Percentiles rank a stretch among this genome's conserved stretches.
Evolutionary conservation across 2,797 vertebrate genomes (phyloP).

Genomic region (Triplophysa bombifrons): DNA sequence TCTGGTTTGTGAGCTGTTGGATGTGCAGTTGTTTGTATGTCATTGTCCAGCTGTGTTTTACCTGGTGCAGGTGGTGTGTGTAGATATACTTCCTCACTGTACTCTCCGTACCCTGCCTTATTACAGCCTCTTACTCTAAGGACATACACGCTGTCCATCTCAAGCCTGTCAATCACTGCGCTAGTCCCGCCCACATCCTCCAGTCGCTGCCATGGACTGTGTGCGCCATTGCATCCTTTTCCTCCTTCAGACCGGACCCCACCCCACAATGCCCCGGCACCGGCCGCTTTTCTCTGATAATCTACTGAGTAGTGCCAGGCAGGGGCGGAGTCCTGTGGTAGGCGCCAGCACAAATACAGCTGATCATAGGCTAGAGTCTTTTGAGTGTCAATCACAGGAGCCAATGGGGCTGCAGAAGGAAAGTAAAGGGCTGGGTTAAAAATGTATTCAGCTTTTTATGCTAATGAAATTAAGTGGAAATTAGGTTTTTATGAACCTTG

Average conservation of each 20-base stretch:
- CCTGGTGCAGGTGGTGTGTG: conserved; percentile 93
- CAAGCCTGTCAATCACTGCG: conserved; percentile 86
- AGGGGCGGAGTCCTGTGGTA: conserved; percentile 90
- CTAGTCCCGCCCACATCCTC: conserved; percentile 91
- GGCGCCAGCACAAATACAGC: conserved; percentile 95
- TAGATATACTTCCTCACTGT: conserved; percentile 95
- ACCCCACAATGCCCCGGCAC: conserved; percentile 83
- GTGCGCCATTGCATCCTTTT: conserved; percentile 76
- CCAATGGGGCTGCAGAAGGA: conserved; percentile 82
- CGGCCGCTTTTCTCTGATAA: conserved; percentile 85
- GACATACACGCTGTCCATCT: conserved; percentile 92
- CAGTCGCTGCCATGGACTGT: conserved; percentile 85
- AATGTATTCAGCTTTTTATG: neutral
- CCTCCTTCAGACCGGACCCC: conserved; percentile 82
- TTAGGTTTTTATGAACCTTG: conserved; percentile 73
- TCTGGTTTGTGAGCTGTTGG: neutral
- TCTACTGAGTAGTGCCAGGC: conserved; percentile 96
- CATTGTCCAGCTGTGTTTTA: conserved; percentile 67
- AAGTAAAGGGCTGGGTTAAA: conserved; percentile 2
- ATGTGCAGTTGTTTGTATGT: neutral
- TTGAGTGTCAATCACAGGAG: conserved; percentile 96
- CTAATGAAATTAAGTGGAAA: neutral
- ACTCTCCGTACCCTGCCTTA: conserved; percentile 93
- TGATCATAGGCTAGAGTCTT: conserved; percentile 96
- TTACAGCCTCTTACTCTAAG: conserved; percentile 92